Evolutionary conservation across 2,113 vertebrate species (phyloP).

Genomic region (Balaeniceps rex): DNA sequence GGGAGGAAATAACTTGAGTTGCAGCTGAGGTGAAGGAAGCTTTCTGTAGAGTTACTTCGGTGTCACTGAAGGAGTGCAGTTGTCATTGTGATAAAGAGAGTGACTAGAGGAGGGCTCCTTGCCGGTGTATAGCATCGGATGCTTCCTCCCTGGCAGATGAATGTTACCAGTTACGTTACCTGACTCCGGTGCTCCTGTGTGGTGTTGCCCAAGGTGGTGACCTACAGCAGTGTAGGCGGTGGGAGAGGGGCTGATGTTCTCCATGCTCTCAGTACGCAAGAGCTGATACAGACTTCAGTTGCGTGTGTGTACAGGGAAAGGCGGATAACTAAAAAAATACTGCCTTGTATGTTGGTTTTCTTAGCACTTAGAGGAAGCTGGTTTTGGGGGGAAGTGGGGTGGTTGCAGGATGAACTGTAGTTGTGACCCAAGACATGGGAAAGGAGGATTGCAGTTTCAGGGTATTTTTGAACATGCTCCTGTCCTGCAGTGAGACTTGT

Average conservation of each 20-base stretch:
- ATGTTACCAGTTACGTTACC: not conserved
- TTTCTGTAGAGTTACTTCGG: not conserved
- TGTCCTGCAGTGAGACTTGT: not conserved
- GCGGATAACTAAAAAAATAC: not conserved
- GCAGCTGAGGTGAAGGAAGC: not conserved
- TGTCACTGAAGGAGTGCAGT: not conserved
- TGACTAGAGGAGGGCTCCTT: not conserved
- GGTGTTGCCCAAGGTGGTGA: not conserved
- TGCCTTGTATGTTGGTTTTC: not conserved
- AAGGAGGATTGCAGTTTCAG: not conserved
- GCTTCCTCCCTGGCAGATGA: not conserved
- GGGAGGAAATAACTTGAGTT: not conserved
- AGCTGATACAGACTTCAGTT: not conserved
- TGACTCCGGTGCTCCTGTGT: not conserved
- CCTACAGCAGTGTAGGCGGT: not conserved
- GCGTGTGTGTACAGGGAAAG: accelerated
- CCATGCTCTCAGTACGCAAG: accelerated
- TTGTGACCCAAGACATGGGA: not conserved
- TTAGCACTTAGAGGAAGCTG: not conserved
- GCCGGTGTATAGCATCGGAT: accelerated
- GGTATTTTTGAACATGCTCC: not conserved
- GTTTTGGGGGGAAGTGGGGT: not conserved
- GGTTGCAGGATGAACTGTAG: not conserved
- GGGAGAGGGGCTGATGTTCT: not conserved
- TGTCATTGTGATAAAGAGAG: accelerated